Base-by-base conservation (phyloP, 1,140 invertebrate species). In the Micrasema longulum region DNA sequence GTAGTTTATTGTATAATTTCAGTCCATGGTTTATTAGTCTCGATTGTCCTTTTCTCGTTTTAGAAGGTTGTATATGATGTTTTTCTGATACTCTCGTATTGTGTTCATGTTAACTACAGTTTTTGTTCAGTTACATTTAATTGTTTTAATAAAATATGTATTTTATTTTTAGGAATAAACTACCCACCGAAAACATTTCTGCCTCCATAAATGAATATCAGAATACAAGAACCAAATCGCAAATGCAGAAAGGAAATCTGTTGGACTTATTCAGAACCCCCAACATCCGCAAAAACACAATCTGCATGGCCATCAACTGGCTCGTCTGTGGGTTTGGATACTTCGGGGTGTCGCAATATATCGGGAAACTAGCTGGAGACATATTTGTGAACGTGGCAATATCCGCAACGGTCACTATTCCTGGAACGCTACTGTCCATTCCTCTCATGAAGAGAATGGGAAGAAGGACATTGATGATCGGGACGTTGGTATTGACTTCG, bases 331-430 rank as follows among this genome's bases (percentile, higher is more conserved):
- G 91, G 22, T 88, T 92, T 77, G 91, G 90, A 62, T 89, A 92
- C 74, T 93, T 91, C 75, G 92, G 91, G 0, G 88, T 92, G 11
- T 90, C 91, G 0, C 92, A 93, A 76, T 92, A 91, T 75, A 89
- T 93, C 16, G 89, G 91, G 0, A 88, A 90, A 72, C 79, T 92
- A 10, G 89, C 88, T 20, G 92, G 90, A 3, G 83, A 93, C 78
- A 89, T 92, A 35, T 93, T 93, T 76, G 22, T 90, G 0, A 93
- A 93, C 77, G 91, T 93, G 5, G 86, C 90, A 1, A 77, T 90
- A 0, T 91, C 90, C 31, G 90, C 89, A 31, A 69, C 68, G 1
- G 87, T 91, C 36, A 88, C 90, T 70, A 79, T 91, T 57, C 84
- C 90, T 1, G 90, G 90, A 12, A 89, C 89, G 11, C 79, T 90